Base-by-base conservation (phyloP, 2,113 vertebrate species). In the Spheniscus mendiculus region DNA sequence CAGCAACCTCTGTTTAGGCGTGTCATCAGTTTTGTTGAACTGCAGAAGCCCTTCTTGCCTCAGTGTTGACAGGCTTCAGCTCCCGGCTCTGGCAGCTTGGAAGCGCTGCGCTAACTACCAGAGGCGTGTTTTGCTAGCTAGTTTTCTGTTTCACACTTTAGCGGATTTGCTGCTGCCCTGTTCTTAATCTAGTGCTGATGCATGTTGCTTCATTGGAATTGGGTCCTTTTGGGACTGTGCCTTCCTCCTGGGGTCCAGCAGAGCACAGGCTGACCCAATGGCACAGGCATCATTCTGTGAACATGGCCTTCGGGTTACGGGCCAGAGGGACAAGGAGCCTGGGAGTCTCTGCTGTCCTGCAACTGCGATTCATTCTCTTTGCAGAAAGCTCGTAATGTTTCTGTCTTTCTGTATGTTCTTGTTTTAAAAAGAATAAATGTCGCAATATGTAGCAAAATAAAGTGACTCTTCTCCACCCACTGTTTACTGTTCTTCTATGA, bases 241-340 rank as follows among this genome's bases (percentile, higher is more conserved):
- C 30, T 26, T 55, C 29, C 52, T 26, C 40, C 52, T 53, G n/a
- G 21, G 9, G 47, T 7, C 25, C 50, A 25, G 32, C 32, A 19
- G 67, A 62, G 49, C 20, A 16, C 29, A 15, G 49, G 22, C 49
- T n/a, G n/a, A n/a, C n/a, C n/a, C n/a, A n/a, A n/a, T n/a, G n/a
- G 49, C 20, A 16, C 29, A 15, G 49, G 22, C 49, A 7, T 29
- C 4, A 1, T 15, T 69, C 19, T 5, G 10, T 29, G 53, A 61
- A 10, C 2, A 0, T 32, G 40, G 22, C n/a, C 47, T 42, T 50
- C 0, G 1, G 40, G 73, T 62, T 32, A 12, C 2, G 5, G 50
- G 34, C 34, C 67, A 11, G 47, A 34, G 27, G 42, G 53, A 20
- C 3, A 10, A 61, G 73, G n/a, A 72, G n/a, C n/a, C 19, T 42